Percentiles rank a stretch among this genome's conserved stretches.
phyloP scores from a whole-genome alignment of 2,888 invertebrate species.

The Dysmachus trigonus region DNA sequence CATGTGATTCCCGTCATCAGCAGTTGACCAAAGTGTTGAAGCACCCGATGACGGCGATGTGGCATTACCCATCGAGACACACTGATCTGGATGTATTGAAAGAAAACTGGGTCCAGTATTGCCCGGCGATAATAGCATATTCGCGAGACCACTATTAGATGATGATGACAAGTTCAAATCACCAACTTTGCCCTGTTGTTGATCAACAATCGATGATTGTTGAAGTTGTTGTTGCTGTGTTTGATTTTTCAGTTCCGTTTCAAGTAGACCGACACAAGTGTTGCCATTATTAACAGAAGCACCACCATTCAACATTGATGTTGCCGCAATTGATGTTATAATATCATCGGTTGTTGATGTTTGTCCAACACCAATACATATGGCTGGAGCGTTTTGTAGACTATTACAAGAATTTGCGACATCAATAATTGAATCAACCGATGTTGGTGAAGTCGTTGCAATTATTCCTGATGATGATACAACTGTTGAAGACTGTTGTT shows the following conservation, averaged over 20 bases:
- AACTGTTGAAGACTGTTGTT: background rate
- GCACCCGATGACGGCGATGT: slow-evolving; percentile 27
- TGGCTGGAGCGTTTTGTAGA: slow-evolving; percentile 45
- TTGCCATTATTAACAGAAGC: background rate
- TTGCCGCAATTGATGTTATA: slow-evolving; percentile 31
- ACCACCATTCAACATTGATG: slow-evolving; percentile 43
- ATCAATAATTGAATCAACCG: slow-evolving; percentile 45
- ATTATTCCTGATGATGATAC: slow-evolving; percentile 35
- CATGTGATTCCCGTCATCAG: slow-evolving; percentile 50
- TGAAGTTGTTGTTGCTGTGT: slow-evolving; percentile 29
- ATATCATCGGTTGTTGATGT: slow-evolving; percentile 41
- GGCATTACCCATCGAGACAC: slow-evolving; percentile 27
- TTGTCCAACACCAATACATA: slow-evolving; percentile 44
- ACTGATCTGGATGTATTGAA: slow-evolving; percentile 44
- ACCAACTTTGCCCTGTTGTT: slow-evolving; percentile 39
- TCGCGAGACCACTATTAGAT: slow-evolving; percentile 47
- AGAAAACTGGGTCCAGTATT: slow-evolving; percentile 45
- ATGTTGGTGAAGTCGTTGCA: slow-evolving; percentile 26
- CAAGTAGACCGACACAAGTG: background rate
- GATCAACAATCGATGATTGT: slow-evolving; percentile 26
- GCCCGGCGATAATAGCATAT: slow-evolving; percentile 47
- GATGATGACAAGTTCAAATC: slow-evolving; percentile 47
- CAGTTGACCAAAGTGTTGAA: slow-evolving; percentile 49
- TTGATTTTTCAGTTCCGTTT: slow-evolving; percentile 33
- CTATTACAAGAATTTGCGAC: slow-evolving; percentile 43